Evolutionary conservation across 2,888 invertebrate genomes (phyloP).

Genomic region (Sisyra nigra): DNA sequence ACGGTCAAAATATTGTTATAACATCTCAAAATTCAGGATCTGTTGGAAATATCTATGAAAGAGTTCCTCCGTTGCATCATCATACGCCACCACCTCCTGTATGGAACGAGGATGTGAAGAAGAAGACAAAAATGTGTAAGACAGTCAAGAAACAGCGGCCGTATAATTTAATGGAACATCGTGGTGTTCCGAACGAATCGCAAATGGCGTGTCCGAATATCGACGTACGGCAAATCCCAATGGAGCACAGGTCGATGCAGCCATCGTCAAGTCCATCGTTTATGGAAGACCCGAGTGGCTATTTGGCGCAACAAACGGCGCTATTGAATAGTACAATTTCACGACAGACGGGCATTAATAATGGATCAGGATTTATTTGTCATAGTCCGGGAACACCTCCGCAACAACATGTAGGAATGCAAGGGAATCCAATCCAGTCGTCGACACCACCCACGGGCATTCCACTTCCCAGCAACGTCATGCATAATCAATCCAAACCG

Average conservation of each 20-base stretch:
- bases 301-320: conserved; percentile 79
- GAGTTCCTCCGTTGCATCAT: conserved; percentile 58
- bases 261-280: conserved; percentile 50
- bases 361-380: background rate
- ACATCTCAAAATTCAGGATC: conserved; percentile 21
- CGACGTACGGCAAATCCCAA: conserved; percentile 37
- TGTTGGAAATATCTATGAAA: conserved; percentile 39
- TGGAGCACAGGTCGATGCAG: conserved; percentile 26
- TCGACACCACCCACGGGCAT: conserved; percentile 4
- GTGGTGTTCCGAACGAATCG: conserved; percentile 11
- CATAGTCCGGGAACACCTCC: conserved; percentile 20
- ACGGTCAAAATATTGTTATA: conserved; percentile 3
- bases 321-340: conserved; percentile 70
- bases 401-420: conserved; percentile 16
- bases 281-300: conserved; percentile 83
- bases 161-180: conserved; percentile 23
- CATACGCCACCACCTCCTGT: conserved; percentile 40
- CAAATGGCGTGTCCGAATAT: conserved; percentile 38
- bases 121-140: conserved; percentile 37
- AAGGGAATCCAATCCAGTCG: conserved; percentile 10
- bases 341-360: conserved; percentile 32
- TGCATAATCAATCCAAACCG: background rate
- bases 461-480: background rate
- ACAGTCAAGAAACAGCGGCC: conserved; percentile 35
- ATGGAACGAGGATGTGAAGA: conserved; percentile 40